Evolutionary conservation across 64 coral and sea anemone species (phyloP).

Genomic region (Pachyseris speciosa): DNA sequence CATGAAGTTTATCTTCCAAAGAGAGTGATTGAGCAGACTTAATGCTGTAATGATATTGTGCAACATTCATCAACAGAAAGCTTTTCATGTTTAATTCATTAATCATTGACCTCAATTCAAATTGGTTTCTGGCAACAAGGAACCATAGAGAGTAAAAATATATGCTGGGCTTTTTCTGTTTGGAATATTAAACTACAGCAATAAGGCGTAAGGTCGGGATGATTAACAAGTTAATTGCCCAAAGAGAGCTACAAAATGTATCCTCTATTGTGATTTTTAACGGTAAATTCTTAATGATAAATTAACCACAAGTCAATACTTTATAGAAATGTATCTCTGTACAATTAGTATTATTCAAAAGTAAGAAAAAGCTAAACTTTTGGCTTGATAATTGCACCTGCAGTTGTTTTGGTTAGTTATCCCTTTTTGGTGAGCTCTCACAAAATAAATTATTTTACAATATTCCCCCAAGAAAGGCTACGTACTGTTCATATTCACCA

Average conservation of each 20-base stretch:
- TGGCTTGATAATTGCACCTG: too few relatives aligned
- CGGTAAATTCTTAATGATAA: background rate
- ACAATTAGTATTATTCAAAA: too few relatives aligned
- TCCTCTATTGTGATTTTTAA: background rate
- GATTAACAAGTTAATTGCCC: background rate
- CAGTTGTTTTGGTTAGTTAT: too few relatives aligned
- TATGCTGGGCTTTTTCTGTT: background rate
- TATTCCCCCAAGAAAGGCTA: too few relatives aligned
- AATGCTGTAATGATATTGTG: background rate
- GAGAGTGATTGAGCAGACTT: background rate
- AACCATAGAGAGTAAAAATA: background rate
- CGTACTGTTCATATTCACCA: too few relatives aligned
- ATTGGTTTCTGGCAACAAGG: background rate
- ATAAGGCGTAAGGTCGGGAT: background rate
- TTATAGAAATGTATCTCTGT: too few relatives aligned
- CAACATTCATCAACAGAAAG: background rate
- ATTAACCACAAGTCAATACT: background rate
- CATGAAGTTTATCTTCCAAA: background rate
- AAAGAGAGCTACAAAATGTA: background rate
- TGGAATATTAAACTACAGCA: background rate
- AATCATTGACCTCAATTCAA: slow-evolving; percentile 10
- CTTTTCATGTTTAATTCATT: background rate
- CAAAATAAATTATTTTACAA: too few relatives aligned
- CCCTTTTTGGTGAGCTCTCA: too few relatives aligned
- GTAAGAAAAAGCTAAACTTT: too few relatives aligned